Percentiles rank a stretch among this genome's conserved stretches.
Evolutionary conservation across 2,113 vertebrate species (phyloP).

Genomic region (Neolamprologus sp.): DNA sequence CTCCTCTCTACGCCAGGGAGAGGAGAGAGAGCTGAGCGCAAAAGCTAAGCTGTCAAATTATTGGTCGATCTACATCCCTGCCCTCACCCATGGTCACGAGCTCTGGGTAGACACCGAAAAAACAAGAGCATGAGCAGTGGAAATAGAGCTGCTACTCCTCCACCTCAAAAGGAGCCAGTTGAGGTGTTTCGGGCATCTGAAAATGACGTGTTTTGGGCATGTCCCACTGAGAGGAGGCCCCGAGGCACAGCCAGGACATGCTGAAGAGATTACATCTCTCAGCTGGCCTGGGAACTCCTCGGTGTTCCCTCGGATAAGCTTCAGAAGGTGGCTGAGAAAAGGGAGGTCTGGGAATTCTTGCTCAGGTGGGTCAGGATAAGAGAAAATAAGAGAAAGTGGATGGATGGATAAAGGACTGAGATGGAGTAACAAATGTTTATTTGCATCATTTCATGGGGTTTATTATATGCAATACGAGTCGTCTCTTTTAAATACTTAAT

Average conservation of each 20-base stretch:
- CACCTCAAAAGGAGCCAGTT: background rate
- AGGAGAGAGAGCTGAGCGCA: fast-evolving
- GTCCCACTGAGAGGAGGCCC: fast-evolving
- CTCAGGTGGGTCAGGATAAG: background rate
- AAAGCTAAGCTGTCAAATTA: background rate
- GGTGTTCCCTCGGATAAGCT: background rate
- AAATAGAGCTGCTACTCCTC: background rate
- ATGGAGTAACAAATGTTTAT: background rate
- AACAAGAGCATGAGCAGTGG: background rate
- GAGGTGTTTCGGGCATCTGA: background rate
- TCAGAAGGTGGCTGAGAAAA: background rate
- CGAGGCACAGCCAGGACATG: fast-evolving
- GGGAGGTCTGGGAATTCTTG: fast-evolving
- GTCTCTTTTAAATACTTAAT: background rate
- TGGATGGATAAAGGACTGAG: background rate
- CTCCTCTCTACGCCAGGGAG: background rate
- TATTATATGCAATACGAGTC: background rate
- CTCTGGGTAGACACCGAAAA: fast-evolving
- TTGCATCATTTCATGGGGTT: background rate
- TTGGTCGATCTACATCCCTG: fast-evolving
- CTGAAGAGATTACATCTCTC: fast-evolving
- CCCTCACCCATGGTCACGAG: background rate
- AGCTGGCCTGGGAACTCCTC: fast-evolving
- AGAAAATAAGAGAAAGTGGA: background rate
- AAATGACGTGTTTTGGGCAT: fast-evolving